Conservation (phyloP, 2,888 invertebrate species). For the Achlya flavicornis region DNA sequence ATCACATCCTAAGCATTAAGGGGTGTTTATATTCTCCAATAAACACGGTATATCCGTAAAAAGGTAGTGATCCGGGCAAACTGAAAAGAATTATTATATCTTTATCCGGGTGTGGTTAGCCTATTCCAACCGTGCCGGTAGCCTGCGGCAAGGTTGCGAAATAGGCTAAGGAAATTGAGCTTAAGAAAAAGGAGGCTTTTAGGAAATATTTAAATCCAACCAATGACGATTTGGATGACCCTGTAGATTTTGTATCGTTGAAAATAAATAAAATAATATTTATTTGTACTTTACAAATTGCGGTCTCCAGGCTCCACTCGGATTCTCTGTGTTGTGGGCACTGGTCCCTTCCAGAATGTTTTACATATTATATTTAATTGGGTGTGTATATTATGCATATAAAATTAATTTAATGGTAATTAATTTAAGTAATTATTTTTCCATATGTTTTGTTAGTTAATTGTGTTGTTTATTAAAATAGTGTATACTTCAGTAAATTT, state of each 20-base stretch:
- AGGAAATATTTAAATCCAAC: background rate
- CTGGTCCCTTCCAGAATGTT: no score
- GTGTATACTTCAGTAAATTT: no score
- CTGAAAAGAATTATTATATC: conserved; percentile 9
- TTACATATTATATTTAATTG: no score
- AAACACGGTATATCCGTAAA: conserved; percentile 5
- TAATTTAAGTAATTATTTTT: no score
- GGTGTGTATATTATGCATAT: no score
- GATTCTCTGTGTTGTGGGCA: no score
- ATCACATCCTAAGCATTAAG: background rate
- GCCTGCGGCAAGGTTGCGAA: background rate
- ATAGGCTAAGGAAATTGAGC: no score
- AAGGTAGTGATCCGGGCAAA: conserved; percentile 2
- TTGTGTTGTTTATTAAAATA: no score
- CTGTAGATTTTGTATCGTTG: background rate
- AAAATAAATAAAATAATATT: background rate
- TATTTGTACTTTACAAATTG: no score
- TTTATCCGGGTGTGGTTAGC: background rate
- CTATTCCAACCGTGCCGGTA: background rate
- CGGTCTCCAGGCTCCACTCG: no score
- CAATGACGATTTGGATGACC: background rate
- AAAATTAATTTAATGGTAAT: no score
- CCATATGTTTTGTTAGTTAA: no score
- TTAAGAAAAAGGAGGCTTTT: background rate
- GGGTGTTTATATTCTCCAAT: conserved; percentile 2